Evolutionary conservation across 2,113 vertebrate genomes (phyloP).

Genomic region (Octodon degus): DNA sequence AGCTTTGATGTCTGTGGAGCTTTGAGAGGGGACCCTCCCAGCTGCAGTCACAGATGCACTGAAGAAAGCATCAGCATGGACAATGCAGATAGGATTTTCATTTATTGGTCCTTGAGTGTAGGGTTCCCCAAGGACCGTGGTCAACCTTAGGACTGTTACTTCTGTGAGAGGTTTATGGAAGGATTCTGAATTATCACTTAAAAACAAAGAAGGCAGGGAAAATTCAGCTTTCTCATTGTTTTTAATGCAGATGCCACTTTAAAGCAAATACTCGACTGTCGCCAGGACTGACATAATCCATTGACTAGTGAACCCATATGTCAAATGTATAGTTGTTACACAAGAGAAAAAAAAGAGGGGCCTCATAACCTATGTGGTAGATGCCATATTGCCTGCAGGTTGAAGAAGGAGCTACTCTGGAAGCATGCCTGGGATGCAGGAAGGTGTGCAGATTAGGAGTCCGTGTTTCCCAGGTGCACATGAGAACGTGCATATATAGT

Average conservation of each 20-base stretch:
- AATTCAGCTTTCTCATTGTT: not conserved
- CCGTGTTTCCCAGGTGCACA: not conserved
- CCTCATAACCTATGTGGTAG: not conserved
- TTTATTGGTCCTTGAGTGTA: constrained; percentile 9
- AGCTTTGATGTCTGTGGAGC: not conserved
- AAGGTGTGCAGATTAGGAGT: not conserved
- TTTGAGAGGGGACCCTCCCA: constrained; percentile 36
- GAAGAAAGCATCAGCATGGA: constrained; percentile 33
- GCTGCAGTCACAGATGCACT: not conserved
- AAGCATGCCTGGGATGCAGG: not conserved
- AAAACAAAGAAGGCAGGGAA: not conserved
- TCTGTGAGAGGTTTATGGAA: not conserved
- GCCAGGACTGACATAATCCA: not conserved
- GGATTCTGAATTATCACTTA: not conserved
- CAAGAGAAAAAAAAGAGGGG: not conserved
- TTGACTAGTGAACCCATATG: not conserved
- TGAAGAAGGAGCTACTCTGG: not conserved
- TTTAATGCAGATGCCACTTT: constrained; percentile 12
- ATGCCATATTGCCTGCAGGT: not conserved
- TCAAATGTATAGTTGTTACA: not conserved
- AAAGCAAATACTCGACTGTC: not conserved
- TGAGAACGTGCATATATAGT: not conserved
- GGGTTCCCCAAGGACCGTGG: not conserved
- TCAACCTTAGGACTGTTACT: not conserved
- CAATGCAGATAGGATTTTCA: constrained; percentile 33